Evolutionary conservation across 2,113 vertebrate genomes (phyloP).

Genomic region (Naja naja): DNA sequence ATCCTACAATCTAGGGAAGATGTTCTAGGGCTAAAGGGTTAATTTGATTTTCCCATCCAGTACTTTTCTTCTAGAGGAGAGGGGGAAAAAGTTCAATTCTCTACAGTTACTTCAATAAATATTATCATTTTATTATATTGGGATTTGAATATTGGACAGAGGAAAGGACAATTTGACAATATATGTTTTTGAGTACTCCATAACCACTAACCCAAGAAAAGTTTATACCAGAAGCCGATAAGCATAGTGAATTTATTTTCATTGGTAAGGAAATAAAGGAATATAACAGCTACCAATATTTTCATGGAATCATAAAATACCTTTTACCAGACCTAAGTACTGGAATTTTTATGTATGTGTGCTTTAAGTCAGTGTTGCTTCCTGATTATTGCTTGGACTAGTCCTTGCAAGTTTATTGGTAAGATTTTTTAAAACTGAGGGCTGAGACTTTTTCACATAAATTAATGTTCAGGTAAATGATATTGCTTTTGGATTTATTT

Average conservation of each 20-base stretch:
- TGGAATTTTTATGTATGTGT: not conserved
- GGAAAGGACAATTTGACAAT: not conserved
- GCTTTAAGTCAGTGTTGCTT: not conserved
- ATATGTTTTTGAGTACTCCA: not conserved
- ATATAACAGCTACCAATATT: not conserved
- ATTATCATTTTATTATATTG: not conserved
- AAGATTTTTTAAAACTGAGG: not conserved
- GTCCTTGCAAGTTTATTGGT: not conserved
- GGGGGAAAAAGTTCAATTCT: not conserved
- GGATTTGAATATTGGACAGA: not conserved
- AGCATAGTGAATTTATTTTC: not conserved
- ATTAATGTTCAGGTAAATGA: not conserved
- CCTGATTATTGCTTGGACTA: not conserved
- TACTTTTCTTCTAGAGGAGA: not conserved
- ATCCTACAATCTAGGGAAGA: not conserved
- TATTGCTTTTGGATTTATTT: not conserved
- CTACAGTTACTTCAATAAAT: not conserved
- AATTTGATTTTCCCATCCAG: not conserved
- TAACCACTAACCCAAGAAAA: not conserved
- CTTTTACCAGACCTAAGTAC: not conserved
- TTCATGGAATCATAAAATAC: not conserved
- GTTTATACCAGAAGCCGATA: not conserved
- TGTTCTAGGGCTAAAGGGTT: not conserved
- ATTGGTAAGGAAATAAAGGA: not conserved
- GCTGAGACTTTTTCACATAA: not conserved